Percentiles rank a stretch among this genome's conserved stretches.
These are phyloP conservation scores for Falcaria lacertinaria DNA, from an alignment of 2,888 invertebrate species.

Conservation along the genomic window DNA sequence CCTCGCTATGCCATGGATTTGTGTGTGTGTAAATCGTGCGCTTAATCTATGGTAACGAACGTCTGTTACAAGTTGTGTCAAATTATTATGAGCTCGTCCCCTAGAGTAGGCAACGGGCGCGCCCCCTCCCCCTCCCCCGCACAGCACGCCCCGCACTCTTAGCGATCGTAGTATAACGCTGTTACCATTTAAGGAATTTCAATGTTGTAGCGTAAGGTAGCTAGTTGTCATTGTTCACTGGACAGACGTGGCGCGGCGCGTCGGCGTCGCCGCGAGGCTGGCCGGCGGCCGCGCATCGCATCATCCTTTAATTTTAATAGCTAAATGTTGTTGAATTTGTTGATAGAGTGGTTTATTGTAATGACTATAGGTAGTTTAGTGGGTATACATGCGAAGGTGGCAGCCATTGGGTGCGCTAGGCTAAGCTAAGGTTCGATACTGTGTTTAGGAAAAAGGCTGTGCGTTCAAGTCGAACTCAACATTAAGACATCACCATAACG, in stretches of 20 bases:
- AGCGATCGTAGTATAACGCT: constrained; percentile 29
- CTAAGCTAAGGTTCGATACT: constrained; percentile 58
- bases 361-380: constrained; percentile 65
- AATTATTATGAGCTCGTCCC: constrained; percentile 24
- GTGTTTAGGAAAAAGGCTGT: constrained; percentile 72
- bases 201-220: constrained; percentile 66
- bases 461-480: constrained; percentile 68
- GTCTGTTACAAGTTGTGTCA: constrained; percentile 36
- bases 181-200: constrained; percentile 51
- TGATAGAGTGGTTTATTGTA: constrained; percentile 75
- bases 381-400: constrained; percentile 57
- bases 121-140: constrained; percentile 8
- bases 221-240: constrained; percentile 54
- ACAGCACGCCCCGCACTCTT: constrained; percentile 23
- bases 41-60: constrained; percentile 5
- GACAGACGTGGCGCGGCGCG: constrained; percentile 17
- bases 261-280: constrained; percentile 19
- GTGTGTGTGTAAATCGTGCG: not conserved
- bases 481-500: constrained; percentile 50
- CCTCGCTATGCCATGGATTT: not conserved
- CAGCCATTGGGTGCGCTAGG: constrained; percentile 62
- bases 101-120: constrained; percentile 14
- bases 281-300: constrained; percentile 37
- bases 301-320: constrained; percentile 71
- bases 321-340: constrained; percentile 78